phyloP scores from a whole-genome alignment of 2,888 invertebrate genomes.

The Hydropsyche betteni region DNA sequence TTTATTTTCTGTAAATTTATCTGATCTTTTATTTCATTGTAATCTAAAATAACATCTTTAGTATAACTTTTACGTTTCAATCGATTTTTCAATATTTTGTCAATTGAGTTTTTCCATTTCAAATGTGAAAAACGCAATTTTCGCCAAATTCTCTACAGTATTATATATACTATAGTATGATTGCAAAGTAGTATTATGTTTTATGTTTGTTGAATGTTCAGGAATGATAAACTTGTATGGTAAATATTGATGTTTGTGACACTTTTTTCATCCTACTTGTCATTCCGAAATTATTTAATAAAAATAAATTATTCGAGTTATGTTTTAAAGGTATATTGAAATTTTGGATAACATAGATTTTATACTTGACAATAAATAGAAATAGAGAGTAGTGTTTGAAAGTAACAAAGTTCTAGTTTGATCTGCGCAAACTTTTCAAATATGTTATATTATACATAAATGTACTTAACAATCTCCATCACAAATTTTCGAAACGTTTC shows the following conservation, averaged over 20 bases:
- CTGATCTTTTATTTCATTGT: no score
- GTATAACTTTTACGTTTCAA: no score
- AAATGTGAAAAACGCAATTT: no score
- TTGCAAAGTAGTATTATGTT: no score
- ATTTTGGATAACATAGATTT: slow-evolving; percentile 45
- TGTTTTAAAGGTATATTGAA: slow-evolving; percentile 52
- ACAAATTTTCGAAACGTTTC: not conserved
- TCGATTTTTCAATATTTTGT: no score
- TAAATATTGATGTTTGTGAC: slow-evolving; percentile 28
- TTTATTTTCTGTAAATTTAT: not conserved
- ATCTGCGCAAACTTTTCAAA: not conserved
- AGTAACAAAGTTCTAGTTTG: no score
- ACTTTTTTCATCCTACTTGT: slow-evolving; percentile 46
- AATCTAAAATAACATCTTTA: not conserved
- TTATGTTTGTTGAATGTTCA: not conserved
- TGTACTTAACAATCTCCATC: no score
- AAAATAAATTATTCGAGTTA: slow-evolving; percentile 49
- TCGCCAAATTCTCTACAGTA: no score
- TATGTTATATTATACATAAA: no score
- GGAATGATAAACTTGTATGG: not conserved
- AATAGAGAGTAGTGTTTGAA: slow-evolving; percentile 18
- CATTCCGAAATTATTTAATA: slow-evolving; percentile 49
- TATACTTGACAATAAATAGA: slow-evolving; percentile 52
- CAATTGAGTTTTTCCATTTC: no score
- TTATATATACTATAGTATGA: no score